Evolutionary conservation across 1,140 invertebrate species (phyloP).

Genomic region (Cotesia vestalis): DNA sequence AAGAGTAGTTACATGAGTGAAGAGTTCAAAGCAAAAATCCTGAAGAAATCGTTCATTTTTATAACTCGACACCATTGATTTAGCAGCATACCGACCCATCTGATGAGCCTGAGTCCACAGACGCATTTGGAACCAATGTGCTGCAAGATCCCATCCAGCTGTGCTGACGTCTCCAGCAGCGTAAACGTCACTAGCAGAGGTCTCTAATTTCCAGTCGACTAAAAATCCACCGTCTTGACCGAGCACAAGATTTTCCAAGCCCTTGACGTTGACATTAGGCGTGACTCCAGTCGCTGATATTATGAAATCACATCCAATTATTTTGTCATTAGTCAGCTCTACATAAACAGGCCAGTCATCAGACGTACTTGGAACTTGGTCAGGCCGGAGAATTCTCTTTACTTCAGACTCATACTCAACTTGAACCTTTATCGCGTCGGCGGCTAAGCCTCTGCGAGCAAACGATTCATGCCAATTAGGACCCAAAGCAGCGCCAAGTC

Average conservation of each 20-base stretch:
- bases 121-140: conserved; percentile 96
- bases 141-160: conserved; percentile 78
- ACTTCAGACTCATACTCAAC: conserved; percentile 81
- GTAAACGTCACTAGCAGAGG: conserved; percentile 81
- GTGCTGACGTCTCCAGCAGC: conserved; percentile 95
- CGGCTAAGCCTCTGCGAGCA: conserved; percentile 69
- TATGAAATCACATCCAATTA: conserved; percentile 88
- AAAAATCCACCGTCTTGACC: conserved; percentile 79
- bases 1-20: conserved; percentile 94
- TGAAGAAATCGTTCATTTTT: conserved; percentile 74
- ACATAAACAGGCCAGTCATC: conserved; percentile 77
- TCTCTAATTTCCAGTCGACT: conserved; percentile 89
- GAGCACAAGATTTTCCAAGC: conserved; percentile 68
- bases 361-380: conserved; percentile 28
- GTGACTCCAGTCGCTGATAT: conserved; percentile 95
- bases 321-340: conserved; percentile 78
- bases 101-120: conserved; percentile 98
- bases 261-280: conserved; percentile 72
- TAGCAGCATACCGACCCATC: conserved; percentile 94
- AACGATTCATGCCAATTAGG: conserved; percentile 91
- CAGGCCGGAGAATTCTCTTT: conserved; percentile 60
- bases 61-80: conserved; percentile 81
- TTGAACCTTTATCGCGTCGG: conserved; percentile 59
- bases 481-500: conserved; percentile 85
- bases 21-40: conserved; percentile 97